Evolutionary conservation across 2,113 vertebrate genomes (phyloP).

Genomic region (Mugil cephalus): DNA sequence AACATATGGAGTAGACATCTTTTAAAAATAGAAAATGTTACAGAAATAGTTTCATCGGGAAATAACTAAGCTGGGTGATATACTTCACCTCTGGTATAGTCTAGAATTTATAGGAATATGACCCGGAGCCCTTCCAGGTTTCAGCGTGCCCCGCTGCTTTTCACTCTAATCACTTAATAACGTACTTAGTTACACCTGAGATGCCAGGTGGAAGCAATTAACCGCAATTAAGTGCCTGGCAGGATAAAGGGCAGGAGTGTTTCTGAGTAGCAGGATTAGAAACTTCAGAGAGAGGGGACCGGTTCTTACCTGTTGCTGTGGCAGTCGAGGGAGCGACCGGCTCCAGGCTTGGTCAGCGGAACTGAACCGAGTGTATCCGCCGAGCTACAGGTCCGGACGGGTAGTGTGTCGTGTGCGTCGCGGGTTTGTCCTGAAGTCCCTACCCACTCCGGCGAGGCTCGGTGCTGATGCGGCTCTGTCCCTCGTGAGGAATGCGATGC

Average conservation of each 20-base stretch:
- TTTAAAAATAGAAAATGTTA: no score
- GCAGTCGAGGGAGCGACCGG: slow-evolving; percentile 48
- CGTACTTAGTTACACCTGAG: slow-evolving; percentile 44
- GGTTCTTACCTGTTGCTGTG: slow-evolving; percentile 79
- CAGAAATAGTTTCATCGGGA: no score
- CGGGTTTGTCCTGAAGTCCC: slow-evolving; percentile 16
- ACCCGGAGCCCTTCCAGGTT: slow-evolving; percentile 18
- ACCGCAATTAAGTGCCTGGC: slow-evolving; percentile 22
- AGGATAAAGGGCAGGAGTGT: slow-evolving; percentile 17
- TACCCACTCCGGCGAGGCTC: slow-evolving; percentile 17
- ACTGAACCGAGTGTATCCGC: slow-evolving; percentile 35
- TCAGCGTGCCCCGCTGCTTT: slow-evolving; percentile 18
- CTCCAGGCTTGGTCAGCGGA: slow-evolving; percentile 39
- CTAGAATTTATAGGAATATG: slow-evolving; percentile 9
- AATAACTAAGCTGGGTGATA: not conserved
- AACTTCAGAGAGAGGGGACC: slow-evolving; percentile 25
- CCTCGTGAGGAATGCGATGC: slow-evolving; percentile 48
- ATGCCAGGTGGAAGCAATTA: slow-evolving; percentile 46
- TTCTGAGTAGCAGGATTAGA: not conserved
- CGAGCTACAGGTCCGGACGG: slow-evolving; percentile 31
- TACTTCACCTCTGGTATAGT: slow-evolving; percentile 4
- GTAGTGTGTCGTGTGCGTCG: slow-evolving; percentile 6
- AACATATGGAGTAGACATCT: not conserved
- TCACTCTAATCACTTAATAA: slow-evolving; percentile 37
- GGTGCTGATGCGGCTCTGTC: slow-evolving; percentile 55